A percentile compares a stretch with the other conserved stretches of the same genome.
Evolutionary conservation across 2,888 invertebrate species (phyloP).

Genomic region (Ommatoiulus sabulosus): DNA sequence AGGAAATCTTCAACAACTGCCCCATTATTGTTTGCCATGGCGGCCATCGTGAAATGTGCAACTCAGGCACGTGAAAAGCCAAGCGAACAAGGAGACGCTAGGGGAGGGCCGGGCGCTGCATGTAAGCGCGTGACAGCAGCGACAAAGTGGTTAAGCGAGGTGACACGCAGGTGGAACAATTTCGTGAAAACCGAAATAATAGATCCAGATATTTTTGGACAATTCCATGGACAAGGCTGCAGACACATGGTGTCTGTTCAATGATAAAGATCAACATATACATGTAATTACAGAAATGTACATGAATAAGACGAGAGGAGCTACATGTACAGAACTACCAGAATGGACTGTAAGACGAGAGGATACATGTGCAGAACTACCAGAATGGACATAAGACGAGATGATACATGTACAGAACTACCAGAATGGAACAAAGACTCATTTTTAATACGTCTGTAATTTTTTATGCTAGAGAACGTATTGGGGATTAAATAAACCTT

Average conservation of each 20-base stretch:
- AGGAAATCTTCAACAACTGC: background rate
- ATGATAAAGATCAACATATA: background rate
- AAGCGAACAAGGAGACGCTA: background rate
- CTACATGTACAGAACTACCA: too few relatives aligned
- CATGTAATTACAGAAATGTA: background rate
- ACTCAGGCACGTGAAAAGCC: background rate
- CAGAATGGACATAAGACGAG: too few relatives aligned
- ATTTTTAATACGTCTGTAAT: too few relatives aligned
- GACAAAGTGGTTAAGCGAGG: background rate
- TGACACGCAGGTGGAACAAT: constrained; percentile 23
- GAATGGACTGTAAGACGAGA: too few relatives aligned
- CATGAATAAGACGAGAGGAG: background rate
- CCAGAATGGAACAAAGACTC: too few relatives aligned
- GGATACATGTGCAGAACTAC: too few relatives aligned
- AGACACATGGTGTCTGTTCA: too few relatives aligned
- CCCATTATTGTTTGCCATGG: background rate
- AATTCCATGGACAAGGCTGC: background rate
- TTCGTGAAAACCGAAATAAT: background rate
- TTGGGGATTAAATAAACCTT: too few relatives aligned
- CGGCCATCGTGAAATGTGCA: background rate
- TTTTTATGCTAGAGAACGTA: too few relatives aligned
- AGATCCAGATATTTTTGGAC: background rate
- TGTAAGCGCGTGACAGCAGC: background rate
- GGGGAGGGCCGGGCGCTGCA: background rate
- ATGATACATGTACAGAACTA: too few relatives aligned